Conservation (phyloP, 1,140 invertebrate genomes). For the Antheraea pernyi region DNA sequence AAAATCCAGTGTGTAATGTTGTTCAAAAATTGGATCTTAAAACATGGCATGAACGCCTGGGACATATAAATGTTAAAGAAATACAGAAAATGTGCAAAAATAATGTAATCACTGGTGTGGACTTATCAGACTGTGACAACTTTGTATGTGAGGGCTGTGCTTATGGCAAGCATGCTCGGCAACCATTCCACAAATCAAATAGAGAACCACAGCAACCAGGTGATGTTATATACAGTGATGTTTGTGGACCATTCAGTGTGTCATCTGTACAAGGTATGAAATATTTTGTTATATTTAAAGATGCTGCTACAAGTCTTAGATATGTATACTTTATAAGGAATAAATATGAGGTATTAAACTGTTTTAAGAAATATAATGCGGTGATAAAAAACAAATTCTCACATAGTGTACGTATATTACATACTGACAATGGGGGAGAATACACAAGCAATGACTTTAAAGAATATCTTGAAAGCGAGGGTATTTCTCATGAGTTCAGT, state of each 20-base stretch:
- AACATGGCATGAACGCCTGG: conserved; percentile 30
- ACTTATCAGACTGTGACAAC: conserved; percentile 18
- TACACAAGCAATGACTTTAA: conserved; percentile 27
- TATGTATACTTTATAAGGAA: conserved; percentile 24
- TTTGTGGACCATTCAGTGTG: conserved; percentile 22
- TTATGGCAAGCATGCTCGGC: conserved; percentile 30
- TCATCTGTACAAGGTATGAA: conserved; percentile 20
- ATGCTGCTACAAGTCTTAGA: conserved; percentile 21
- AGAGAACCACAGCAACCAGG: conserved; percentile 22
- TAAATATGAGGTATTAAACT: conserved; percentile 16
- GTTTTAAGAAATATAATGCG: conserved; percentile 21
- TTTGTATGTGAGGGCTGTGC: conserved; percentile 32
- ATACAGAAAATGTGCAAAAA: conserved; percentile 32
- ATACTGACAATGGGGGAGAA: conserved; percentile 28
- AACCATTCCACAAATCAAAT: conserved; percentile 22
- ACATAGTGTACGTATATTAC: conserved; percentile 21
- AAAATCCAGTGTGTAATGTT: conserved; percentile 22
- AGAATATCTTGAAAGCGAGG: conserved; percentile 16
- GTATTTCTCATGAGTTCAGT: conserved; percentile 18
- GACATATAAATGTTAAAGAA: conserved; percentile 13
- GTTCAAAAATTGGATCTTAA: conserved; percentile 27
- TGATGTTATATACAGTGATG: conserved; percentile 35
- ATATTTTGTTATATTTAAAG: conserved; percentile 30
- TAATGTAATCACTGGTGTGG: conserved; percentile 15
- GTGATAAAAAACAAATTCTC: conserved; percentile 27